phyloP scores from a whole-genome alignment of 2,113 vertebrate genomes.

The Burhinus bistriatus region DNA sequence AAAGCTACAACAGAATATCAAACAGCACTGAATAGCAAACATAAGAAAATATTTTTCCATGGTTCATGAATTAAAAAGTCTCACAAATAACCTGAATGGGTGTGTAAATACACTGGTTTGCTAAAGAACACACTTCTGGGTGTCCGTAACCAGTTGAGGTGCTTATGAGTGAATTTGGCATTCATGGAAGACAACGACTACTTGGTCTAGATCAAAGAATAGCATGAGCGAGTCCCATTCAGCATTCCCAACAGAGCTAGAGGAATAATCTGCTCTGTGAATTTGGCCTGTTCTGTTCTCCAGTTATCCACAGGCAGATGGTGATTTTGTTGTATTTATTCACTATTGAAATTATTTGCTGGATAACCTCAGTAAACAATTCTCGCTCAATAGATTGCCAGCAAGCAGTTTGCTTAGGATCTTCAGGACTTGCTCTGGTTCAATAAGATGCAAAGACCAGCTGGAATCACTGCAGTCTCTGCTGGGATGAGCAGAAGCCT shows the following conservation, averaged over 20 bases:
- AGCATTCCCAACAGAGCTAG: background rate
- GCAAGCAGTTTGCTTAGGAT: background rate
- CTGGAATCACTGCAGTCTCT: background rate
- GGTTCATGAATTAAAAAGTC: background rate
- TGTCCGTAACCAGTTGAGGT: background rate
- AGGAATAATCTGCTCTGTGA: background rate
- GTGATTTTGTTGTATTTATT: slow-evolving; percentile 7
- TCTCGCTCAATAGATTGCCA: background rate
- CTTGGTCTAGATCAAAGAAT: background rate
- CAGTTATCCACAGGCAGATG: slow-evolving; percentile 4
- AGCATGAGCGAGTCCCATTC: background rate
- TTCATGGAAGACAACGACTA: background rate
- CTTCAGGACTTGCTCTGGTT: background rate
- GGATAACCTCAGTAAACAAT: background rate
- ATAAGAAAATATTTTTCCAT: background rate
- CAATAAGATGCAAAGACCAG: background rate
- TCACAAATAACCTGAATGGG: background rate
- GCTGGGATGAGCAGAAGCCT: background rate
- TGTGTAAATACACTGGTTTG: background rate
- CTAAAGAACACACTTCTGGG: background rate
- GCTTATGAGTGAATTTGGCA: background rate
- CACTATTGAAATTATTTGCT: background rate
- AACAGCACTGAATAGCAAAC: background rate
- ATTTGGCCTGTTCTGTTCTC: background rate
- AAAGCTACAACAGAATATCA: background rate